Base-by-base conservation (phyloP, 2,888 invertebrate species). In the Cryptus viduatorius region DNA sequence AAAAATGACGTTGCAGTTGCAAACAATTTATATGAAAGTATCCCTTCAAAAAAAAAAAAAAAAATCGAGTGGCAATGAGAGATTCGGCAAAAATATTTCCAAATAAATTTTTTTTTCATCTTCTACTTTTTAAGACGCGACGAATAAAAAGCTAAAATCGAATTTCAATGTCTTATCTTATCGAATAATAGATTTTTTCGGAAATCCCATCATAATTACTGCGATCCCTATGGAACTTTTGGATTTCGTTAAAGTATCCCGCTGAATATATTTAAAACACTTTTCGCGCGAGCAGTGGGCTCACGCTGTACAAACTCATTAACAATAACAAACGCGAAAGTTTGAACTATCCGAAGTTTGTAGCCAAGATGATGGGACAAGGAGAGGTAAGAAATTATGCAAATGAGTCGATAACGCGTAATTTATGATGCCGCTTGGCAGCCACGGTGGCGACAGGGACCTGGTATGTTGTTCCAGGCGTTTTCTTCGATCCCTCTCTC, bases 271-370 rank as follows among this genome's bases (percentile, higher is more conserved):
- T 59, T 59, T 24, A 5, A 59, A 59, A 59, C 59, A 59, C 59
- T 59, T 59, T 59, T n/a, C 29, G 14, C 24, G 14, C 24, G 29
- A 59, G 29, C 59, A 79, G 53, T 48, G 56, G 71, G 64, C 79
- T 71, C 50, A 46, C 48, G 59, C 46, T 56, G 53, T 73, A 37
- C 37, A 48, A 80, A 73, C 31, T 80, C 24, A 37, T 73, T 37
- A 79, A 73, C 67, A 67, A 59, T 67, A 73, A 73, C 67, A 68
- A 73, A 68, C 67, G 37, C 19, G 37, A 19, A 67, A 73, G 67
- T 50, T 79, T 67, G 14, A 59, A 59, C 59, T 5, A 31, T 3
- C 56, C 48, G 37, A n/a, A 48, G 4, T 73, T 29, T 29, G 42
- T 37, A 37, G 59, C 53, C 31, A n/a, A 24, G n/a, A 46, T 31